Percentiles rank a stretch among this genome's conserved stretches.
These are phyloP conservation scores for Pteropus rufus DNA, from an alignment of 2,797 vertebrate species.

Conservation along the genomic window DNA sequence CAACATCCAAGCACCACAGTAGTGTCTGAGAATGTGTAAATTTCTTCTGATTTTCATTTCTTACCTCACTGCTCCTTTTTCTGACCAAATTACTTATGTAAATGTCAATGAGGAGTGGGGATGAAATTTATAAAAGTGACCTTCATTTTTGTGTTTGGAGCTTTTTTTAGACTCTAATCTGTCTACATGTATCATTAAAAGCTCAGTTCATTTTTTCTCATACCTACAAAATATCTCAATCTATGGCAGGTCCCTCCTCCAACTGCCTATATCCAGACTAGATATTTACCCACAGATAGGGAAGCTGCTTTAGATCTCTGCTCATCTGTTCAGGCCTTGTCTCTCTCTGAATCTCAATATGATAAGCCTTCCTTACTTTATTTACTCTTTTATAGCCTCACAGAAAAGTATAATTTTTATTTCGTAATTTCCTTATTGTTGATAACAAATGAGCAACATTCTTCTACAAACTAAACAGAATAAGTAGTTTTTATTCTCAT, in stretches of 20 bases:
- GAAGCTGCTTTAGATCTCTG: not conserved
- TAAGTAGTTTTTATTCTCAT: not conserved
- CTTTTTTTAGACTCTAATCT: not conserved
- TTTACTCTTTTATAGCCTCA: not conserved
- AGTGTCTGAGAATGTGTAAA: not conserved
- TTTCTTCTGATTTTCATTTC: not conserved
- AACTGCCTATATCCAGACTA: not conserved
- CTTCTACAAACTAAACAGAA: not conserved
- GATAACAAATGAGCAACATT: not conserved
- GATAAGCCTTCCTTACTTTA: not conserved
- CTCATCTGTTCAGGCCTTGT: not conserved
- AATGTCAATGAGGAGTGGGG: not conserved
- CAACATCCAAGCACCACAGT: not conserved
- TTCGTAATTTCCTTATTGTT: not conserved
- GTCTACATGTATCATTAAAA: not conserved
- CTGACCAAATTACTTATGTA: not conserved
- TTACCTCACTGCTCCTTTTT: not conserved
- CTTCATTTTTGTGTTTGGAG: not conserved
- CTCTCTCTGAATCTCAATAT: not conserved
- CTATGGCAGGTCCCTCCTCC: not conserved
- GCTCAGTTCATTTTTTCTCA: not conserved
- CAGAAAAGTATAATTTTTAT: not conserved
- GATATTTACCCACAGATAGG: not conserved
- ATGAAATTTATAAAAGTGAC: not conserved
- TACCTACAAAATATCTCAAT: not conserved